phyloP scores from a whole-genome alignment of 1,140 invertebrate species.

The Zaprionus capensis region DNA sequence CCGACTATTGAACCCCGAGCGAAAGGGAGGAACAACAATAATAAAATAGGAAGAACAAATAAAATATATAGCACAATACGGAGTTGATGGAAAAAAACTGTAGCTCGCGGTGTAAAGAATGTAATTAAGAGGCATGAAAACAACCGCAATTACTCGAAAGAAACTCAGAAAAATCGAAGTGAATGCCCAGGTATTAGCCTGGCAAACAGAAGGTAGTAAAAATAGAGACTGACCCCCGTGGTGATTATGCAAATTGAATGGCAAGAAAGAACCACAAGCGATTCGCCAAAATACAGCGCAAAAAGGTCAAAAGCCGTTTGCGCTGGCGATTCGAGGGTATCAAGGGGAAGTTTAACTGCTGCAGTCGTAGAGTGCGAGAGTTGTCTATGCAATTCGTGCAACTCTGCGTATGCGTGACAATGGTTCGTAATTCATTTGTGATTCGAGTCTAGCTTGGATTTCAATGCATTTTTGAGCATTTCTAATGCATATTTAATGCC shows the following conservation, averaged over 20 bases:
- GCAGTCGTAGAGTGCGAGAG: neutral
- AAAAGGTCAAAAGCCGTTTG: conserved; percentile 69
- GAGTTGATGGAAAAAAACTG: neutral
- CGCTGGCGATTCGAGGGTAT: conserved; percentile 9
- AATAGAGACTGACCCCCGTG: conserved; percentile 35
- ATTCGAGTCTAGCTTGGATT: conserved; percentile 42
- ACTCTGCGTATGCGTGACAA: conserved; percentile 59
- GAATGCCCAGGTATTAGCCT: conserved; percentile 35
- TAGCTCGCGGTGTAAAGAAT: conserved; percentile 23
- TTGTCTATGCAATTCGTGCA: neutral
- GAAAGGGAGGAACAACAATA: conserved; percentile 33
- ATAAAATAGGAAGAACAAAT: neutral
- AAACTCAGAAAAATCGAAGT: conserved; percentile 34
- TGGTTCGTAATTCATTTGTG: conserved; percentile 47
- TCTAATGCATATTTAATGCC: conserved; percentile 74
- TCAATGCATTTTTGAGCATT: conserved; percentile 68
- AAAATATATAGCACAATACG: conserved; percentile 21
- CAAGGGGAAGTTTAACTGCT: conserved; percentile 30
- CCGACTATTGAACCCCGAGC: conserved; percentile 56
- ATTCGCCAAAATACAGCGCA: conserved; percentile 10
- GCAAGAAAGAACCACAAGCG: conserved; percentile 9
- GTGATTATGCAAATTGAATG: conserved; percentile 75
- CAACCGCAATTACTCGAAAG: conserved; percentile 40
- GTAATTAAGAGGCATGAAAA: conserved; percentile 62
- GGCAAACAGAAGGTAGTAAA: conserved; percentile 47